Base-by-base conservation (phyloP, 2,888 invertebrate genomes). In the Perithous albicinctus region DNA sequence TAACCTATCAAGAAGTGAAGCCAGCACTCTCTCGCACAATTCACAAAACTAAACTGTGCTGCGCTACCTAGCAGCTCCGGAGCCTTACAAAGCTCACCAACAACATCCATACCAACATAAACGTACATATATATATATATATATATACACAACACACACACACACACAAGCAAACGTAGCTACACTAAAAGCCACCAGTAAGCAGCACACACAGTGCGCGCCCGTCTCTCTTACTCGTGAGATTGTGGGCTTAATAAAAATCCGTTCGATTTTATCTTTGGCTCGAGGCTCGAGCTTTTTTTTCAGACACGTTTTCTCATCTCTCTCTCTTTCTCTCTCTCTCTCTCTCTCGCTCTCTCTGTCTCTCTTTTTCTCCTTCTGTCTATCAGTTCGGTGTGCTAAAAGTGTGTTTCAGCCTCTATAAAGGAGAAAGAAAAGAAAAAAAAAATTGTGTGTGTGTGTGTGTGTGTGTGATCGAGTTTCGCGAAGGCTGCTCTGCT, bases 1-100 rank as follows among this genome's bases (percentile, higher is more conserved):
- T 89, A 90, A 90, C 90, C 89, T 90, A 87, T 89, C 89, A 88
- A 85, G 74, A 80, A 72, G 80, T 74, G 79, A 82, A 86, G 86
- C 78, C 80, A 81, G 84, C 64, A 51, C 46, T 67, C 41, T 35
- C n/a, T n/a, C n/a, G n/a, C 73, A 59, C 59, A 46, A 78, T 84
- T 80, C 82, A 84, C 72, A n/a, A n/a, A n/a, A n/a, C n/a, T n/a
- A n/a, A 81, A 82, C 59, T 70, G 82, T 83, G 46, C 48, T 38
- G 48, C 72, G 35, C 32, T 18, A 35, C 41, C 15, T 23, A 15
- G 54, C 54, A 54, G 48, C 48, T n/a, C 48, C 48, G 23, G 23
- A 51, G 48, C 20, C 23, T 48, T 10, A 51, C 23, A 12, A 51
- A 10, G 20, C n/a, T n/a, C n/a, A n/a, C n/a, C n/a, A n/a, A n/a